These are phyloP conservation scores for Odobenus rosmarus DNA, from an alignment of 2,113 vertebrate species.

Conservation along the genomic window DNA sequence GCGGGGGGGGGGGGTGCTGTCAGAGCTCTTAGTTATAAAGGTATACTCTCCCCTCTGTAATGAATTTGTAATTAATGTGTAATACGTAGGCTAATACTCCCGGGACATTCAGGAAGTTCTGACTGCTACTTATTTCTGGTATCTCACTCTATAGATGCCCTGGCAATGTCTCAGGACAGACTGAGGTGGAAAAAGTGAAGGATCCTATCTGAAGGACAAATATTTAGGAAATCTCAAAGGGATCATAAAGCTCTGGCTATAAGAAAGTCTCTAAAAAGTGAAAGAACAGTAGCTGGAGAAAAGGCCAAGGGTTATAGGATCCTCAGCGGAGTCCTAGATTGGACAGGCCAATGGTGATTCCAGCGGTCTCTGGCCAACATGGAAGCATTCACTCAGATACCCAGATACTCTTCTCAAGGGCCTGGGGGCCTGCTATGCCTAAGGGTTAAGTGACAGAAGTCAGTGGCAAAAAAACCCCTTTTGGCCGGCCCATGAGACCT, in stretches of 20 bases:
- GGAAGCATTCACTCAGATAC: not conserved
- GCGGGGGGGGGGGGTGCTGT: not conserved
- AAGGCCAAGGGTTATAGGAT: not conserved
- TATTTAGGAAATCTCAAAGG: not conserved
- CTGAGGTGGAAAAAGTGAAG: not conserved
- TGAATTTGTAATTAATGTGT: not conserved
- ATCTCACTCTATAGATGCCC: not conserved
- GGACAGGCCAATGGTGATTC: not conserved
- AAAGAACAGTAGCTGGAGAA: slow-evolving; percentile 23
- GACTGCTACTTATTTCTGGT: not conserved
- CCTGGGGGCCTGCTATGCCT: not conserved
- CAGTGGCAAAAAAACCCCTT: not conserved
- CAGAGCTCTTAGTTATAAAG: not conserved
- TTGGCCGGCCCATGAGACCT: not conserved
- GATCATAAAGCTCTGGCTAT: not conserved
- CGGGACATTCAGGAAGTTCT: not conserved
- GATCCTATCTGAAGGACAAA: not conserved
- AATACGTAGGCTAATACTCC: not conserved
- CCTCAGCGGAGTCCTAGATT: not conserved
- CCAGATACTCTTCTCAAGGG: not conserved
- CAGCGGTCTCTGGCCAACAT: not conserved
- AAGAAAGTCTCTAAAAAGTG: slow-evolving; percentile 21
- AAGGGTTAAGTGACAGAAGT: not conserved
- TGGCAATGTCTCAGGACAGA: not conserved
- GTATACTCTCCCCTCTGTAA: not conserved